A percentile compares a stretch with the other conserved stretches of the same genome.
These are phyloP conservation scores for Notoglanidium macrostoma DNA, from an alignment of 2,797 vertebrate genomes.

Conservation along the genomic window DNA sequence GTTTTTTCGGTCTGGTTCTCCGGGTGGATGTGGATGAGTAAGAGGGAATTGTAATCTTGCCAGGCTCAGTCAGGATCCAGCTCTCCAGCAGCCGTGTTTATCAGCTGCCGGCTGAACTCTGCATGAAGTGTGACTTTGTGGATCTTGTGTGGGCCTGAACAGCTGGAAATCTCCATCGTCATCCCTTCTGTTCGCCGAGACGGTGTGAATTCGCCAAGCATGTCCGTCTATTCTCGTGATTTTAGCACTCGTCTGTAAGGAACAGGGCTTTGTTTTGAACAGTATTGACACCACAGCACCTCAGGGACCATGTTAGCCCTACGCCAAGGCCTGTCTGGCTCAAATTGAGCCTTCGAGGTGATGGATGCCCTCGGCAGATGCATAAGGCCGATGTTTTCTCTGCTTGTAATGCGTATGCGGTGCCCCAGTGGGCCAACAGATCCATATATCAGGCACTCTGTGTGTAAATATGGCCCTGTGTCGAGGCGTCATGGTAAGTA, in stretches of 20 bases:
- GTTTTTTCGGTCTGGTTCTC: slow-evolving; percentile 65
- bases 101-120: slow-evolving; percentile 42
- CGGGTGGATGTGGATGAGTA: background rate
- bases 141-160: slow-evolving; percentile 55
- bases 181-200: slow-evolving; percentile 64
- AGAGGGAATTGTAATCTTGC: slow-evolving; percentile 63
- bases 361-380: slow-evolving; percentile 67
- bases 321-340: slow-evolving; percentile 63
- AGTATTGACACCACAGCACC: slow-evolving; percentile 33
- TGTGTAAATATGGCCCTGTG: slow-evolving; percentile 67
- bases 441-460: slow-evolving; percentile 59
- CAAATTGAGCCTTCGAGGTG: slow-evolving; percentile 67
- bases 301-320: slow-evolving; percentile 48
- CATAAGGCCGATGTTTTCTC: slow-evolving; percentile 63
- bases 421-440: slow-evolving; percentile 24
- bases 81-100: slow-evolving; percentile 48
- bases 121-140: slow-evolving; percentile 39
- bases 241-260: background rate
- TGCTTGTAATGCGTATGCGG: slow-evolving; percentile 42
- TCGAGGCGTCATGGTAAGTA: slow-evolving; percentile 25
- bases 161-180: slow-evolving; percentile 42
- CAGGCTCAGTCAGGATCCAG: slow-evolving; percentile 15
- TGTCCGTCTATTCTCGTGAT: background rate
- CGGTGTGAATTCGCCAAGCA: slow-evolving; percentile 63
- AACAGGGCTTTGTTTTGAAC: slow-evolving; percentile 15